Base-by-base conservation (phyloP, 1,140 invertebrate genomes). In the Danaus melanippus region DNA sequence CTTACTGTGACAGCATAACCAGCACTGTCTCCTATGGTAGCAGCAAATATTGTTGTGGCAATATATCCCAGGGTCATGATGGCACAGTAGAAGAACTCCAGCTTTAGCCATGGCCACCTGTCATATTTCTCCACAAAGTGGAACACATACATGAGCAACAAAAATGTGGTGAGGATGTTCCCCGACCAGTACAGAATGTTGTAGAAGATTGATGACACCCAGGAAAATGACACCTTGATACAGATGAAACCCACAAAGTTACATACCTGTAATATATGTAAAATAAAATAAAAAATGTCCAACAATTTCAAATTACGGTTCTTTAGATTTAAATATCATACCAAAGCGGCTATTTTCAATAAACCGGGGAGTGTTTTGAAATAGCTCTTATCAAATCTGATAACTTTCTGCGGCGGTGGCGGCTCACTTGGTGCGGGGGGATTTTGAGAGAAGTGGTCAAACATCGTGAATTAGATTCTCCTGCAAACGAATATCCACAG, bases 161-260 rank as follows among this genome's bases (percentile, higher is more conserved):
- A 77, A 41, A 95, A 91, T 2, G 91, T 88, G 0, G 94, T 95
- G 45, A 94, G 90, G 87, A 94, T 94, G 66, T 96, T 93, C 9
- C 92, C 95, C 11, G 90, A 89, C 90, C 94, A 95, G 8, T 95
- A 90, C 1, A 97, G 91, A 59, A 94, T 93, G 76, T 92, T 94
- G 77, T 95, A 96, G 51, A 84, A 74, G 10, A 84, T 79, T 2
- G 82, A 62, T 0, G 80, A 80, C 1, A 85, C 9, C 69, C 67
- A 84, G 4, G 70, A 56, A 90, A 92, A 96, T 12, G 92, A 91
- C 7, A 92, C 88, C 64, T 92, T 91, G 17, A 95, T 92, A 71
- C 93, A 95, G 50, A 97, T 95, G 72, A 97, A 96, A 10, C 94
- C 94, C 12, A 96, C 69, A 10, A 97, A 71, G 82, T 93, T 92